Base-by-base conservation (phyloP, 1,140 invertebrate species). In the Drosophila kikkawai region DNA sequence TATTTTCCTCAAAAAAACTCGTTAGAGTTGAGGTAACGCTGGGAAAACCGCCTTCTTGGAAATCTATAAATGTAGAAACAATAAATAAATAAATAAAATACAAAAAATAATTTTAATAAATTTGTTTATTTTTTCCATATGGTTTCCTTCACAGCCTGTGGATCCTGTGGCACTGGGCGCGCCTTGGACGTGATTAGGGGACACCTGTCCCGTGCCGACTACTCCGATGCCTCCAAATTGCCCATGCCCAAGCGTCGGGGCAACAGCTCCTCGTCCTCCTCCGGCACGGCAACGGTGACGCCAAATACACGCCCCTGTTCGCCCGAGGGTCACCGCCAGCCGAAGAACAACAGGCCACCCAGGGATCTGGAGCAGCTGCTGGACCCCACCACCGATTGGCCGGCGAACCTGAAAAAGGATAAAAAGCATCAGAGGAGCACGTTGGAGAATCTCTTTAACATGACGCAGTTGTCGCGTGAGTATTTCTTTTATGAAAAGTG, bases 331-430 rank as follows among this genome's bases (percentile, higher is more conserved):
- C 19, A 19, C 1, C 34, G 34, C 13, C 45, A 48, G 22, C 1
- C 22, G 0, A 11, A 11, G 11, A 5, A 8, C 13, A n/a, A 15
- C 19, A 22, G 8, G 4, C 13, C 53, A 5, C 4, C 36, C 36
- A 56, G 13, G 15, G 36, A 56, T n/a, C 36, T 56, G 36, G 53
- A 56, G 53, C 53, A 56, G 53, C 19, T 56, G 36, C 53, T 56
- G 53, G 36, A 56, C 36, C 53, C 53, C 53, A 56, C 7, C 13
- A 56, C 53, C 19, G 53, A 56, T 7, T 56, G 53, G 53, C 53
- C 53, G 9, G 53, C 53, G 2, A 56, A 15, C 13, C 22, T 11
- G 13, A 39, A 26, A 4, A 13, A 15, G 36, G 53, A 39, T 13
- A n/a, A 13, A 3, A 22, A 5, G 19, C 53, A 56, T 8, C 13